Conservation (phyloP, 2,113 vertebrate genomes). For the Corydoras sp. region DNA sequence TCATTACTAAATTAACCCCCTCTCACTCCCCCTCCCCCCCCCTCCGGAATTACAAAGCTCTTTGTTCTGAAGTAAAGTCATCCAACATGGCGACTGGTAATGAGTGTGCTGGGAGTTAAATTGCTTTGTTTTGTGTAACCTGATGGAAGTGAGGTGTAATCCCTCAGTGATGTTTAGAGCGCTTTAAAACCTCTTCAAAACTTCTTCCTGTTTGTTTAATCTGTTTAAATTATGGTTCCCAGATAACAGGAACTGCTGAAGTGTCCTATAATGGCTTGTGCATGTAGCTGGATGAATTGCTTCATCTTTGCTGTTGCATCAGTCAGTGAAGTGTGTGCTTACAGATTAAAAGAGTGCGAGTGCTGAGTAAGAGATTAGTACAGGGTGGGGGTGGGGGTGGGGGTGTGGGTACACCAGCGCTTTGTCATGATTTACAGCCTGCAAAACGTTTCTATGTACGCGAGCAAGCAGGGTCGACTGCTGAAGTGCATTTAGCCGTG, state of each 20-base stretch:
- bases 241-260: conserved; percentile 39
- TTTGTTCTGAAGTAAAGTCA: conserved; percentile 20
- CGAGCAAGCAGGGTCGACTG: too few species aligned
- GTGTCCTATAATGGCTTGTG: conserved; percentile 41
- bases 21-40: conserved; percentile 1
- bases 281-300: conserved; percentile 45
- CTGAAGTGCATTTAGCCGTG: too few species aligned
- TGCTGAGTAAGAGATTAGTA: conserved; percentile 45
- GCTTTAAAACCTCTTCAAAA: conserved; percentile 35
- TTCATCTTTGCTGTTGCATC: conserved; percentile 40
- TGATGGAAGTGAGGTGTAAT: conserved; percentile 42
- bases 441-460: conserved; percentile 33
- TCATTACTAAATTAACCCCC: conserved; percentile 52
- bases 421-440: conserved; percentile 32
- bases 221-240: conserved; percentile 43
- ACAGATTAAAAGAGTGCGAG: conserved; percentile 48
- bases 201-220: conserved; percentile 38
- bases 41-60: conserved; percentile 29
- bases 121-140: conserved; percentile 33
- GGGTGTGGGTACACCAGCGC: neutral
- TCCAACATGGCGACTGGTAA: conserved; percentile 7
- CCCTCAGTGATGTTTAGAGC: conserved; percentile 43
- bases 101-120: conserved; percentile 37
- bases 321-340: conserved; percentile 45
- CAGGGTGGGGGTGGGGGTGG: conserved; percentile 29